Conservation (phyloP, 2,113 vertebrate species). For the Lycocorax pyrrhopterus region DNA sequence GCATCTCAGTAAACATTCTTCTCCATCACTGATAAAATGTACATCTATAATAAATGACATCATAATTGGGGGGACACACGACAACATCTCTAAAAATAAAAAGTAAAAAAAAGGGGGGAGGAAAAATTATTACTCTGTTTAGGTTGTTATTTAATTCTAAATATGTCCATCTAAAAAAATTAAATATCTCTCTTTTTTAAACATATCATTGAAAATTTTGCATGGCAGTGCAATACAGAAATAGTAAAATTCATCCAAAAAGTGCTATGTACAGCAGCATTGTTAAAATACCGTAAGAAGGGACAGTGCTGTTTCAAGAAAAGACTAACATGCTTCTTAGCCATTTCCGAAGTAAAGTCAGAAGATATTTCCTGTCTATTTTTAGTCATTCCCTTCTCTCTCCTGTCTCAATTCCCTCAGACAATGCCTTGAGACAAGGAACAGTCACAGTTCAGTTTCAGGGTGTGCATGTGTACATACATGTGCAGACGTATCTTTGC, state of each 20-base stretch:
- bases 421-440: not conserved
- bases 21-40: conserved; percentile 46
- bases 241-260: conserved; percentile 65
- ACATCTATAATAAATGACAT: conserved; percentile 47
- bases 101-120: conserved; percentile 4
- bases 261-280: conserved; percentile 74
- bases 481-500: not conserved
- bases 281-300: conserved; percentile 2
- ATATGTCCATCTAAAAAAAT: conserved; percentile 67
- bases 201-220: conserved; percentile 59
- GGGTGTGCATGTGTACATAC: not conserved
- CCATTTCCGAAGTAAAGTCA: not conserved
- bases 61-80: not conserved
- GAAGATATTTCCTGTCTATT: not conserved
- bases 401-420: not conserved
- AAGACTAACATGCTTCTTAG: not conserved
- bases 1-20: conserved; percentile 43
- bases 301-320: not conserved
- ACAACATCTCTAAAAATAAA: not conserved
- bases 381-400: conserved; percentile 11
- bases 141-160: conserved; percentile 67
- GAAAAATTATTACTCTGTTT: conserved; percentile 22
- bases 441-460: not conserved
- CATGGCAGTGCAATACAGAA: conserved; percentile 79
- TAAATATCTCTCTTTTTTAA: conserved; percentile 52